A percentile compares a stretch with the other conserved stretches of the same genome.
phyloP scores from a whole-genome alignment of 1,140 invertebrate genomes.

The Nylanderia fulva region DNA sequence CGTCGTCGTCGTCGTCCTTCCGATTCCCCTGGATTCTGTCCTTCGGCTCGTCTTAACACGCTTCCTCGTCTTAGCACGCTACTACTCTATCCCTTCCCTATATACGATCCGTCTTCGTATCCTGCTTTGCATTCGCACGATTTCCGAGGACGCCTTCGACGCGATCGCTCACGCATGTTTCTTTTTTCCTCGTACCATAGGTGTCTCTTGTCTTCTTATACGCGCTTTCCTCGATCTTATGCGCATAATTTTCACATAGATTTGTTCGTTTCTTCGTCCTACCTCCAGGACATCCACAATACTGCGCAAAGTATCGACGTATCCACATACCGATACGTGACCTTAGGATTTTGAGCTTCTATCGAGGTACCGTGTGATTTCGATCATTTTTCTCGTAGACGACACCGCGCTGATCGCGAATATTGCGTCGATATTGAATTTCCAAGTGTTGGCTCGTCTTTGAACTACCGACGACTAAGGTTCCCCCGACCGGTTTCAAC shows the following conservation, averaged over 20 bases:
- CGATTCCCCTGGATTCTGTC: slow-evolving; percentile 35
- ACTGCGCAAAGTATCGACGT: background rate
- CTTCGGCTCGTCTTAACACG: slow-evolving; percentile 37
- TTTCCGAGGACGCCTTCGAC: slow-evolving; percentile 36
- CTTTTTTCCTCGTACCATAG: background rate
- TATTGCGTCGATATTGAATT: slow-evolving; percentile 53
- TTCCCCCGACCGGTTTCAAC: slow-evolving; percentile 10
- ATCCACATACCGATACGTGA: no score
- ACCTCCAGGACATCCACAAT: background rate
- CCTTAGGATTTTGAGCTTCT: background rate
- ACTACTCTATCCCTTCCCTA: background rate
- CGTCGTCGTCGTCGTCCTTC: no score
- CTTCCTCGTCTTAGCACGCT: slow-evolving; percentile 33
- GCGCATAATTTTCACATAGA: slow-evolving; percentile 4
- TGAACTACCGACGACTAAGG: slow-evolving; percentile 9
- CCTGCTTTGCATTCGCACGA: slow-evolving; percentile 3
- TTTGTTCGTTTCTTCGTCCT: background rate
- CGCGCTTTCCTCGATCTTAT: background rate
- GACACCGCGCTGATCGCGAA: slow-evolving; percentile 44
- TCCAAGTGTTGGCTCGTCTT: slow-evolving; percentile 37
- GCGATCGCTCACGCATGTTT: slow-evolving; percentile 29
- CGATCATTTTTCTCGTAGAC: no score
- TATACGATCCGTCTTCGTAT: slow-evolving; percentile 58
- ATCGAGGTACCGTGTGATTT: no score
- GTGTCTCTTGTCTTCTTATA: background rate